Base-by-base conservation (phyloP, 2,888 invertebrate genomes). In the Cyaniris semiargus region DNA sequence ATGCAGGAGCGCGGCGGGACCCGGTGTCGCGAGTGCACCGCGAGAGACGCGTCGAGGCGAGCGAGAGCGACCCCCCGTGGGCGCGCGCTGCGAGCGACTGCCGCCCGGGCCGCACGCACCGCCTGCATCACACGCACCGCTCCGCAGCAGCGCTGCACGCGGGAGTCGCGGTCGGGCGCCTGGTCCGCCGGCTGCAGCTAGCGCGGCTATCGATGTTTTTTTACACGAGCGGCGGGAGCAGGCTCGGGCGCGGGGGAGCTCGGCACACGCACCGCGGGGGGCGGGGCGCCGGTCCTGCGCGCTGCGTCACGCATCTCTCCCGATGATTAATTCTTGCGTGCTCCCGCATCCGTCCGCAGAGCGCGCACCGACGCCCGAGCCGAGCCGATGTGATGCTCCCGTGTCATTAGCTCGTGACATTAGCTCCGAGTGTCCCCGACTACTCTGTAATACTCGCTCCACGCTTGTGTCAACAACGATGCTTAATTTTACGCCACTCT, bases 241-340 rank as follows among this genome's bases (percentile, higher is more conserved):
- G 53, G 53, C 53, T 53, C 15, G 13, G 13, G 80, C 79, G 79
- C 81, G 81, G 81, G 80, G 80, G 81, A 81, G 83, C 83, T 85
- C 85, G 87, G 86, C 86, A 85, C 88, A 87, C 87, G 88, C 88
- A 86, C 86, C 78, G 82, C 84, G 87, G 86, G 81, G 88, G 87
- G 87, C 83, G 88, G 88, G 87, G 89, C 81, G 85, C 84, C 85
- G 90, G 83, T 90, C 91, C 92, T 93, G 93, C 93, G 93, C 93
- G 91, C 89, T 93, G 93, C 93, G 93, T 90, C 91, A 93, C 93
- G 93, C 93, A 93, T 92, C 91, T 89, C 87, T 91, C 92, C 90
- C 89, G 88, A 85, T 86, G 87, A 82, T 85, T n/a, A n/a, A n/a
- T 89, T 86, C 91, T 89, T 90, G 90, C 89, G 90, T 90, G 89